Base-by-base conservation (phyloP, 30 jellyfish, hydroid and myxozoan genomes). In the Mastigias papua region DNA sequence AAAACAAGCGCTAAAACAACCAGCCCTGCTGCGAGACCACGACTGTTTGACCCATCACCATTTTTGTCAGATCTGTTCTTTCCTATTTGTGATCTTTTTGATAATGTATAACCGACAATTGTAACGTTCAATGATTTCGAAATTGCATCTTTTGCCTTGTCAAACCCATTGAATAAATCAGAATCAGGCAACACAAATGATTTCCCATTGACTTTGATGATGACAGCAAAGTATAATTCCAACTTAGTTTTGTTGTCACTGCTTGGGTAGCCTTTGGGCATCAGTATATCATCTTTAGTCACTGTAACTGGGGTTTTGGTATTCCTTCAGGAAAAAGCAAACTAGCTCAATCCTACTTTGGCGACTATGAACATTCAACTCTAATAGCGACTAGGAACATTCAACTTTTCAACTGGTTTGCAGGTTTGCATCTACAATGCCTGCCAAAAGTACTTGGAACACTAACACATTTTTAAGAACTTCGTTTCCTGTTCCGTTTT, bases 21-120 rank as follows among this genome's bases (percentile, higher is more conserved):
- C 9, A 77, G 66, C 21, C 88, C 88, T 5, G 88, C 88, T 17
- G 76, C 88, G 2, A 77, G 64, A 46, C 88, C 88, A 17, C 68
- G 69, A 1, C 25, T 72, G 8, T 26, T 33, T 32, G 83, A 72
- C 1, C n/a, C 7, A 19, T 32, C 21, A 23, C n/a, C 21, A 15
- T 15, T 17, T 35, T n/a, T n/a, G n/a, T n/a, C n/a, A n/a, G n/a
- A n/a, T 25, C 25, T 34, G 63, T 8, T 69, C 63, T 72, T 72
- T 30, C 69, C 34, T 15, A 37, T 1, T n/a, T 34, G 22, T 15
- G 68, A 68, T 0, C 16, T 27, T n/a, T 27, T 57, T 25, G 25
- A 57, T 20, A 1, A 26, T 34, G 6, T 77, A 51, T 46, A 23
- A 1, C 49, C 58, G 3, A 31, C n/a, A 25, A 77, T 66, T 57